Conservation (phyloP, 2,797 vertebrate genomes). For the Anguilla megastoma region DNA sequence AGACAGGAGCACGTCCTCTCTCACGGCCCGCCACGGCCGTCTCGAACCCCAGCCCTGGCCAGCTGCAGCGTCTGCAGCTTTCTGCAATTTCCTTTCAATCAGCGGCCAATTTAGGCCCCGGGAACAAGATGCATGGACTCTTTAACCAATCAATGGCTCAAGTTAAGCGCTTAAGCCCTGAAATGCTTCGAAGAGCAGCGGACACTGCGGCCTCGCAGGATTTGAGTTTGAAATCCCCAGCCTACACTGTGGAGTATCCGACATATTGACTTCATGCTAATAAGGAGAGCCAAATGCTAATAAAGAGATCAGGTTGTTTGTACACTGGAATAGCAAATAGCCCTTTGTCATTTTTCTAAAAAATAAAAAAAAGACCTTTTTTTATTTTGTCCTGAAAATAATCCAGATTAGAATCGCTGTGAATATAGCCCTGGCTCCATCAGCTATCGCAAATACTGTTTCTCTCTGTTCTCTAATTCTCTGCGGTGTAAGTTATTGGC, state of each 20-base stretch:
- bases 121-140: background rate
- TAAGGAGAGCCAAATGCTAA: background rate
- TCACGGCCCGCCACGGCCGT: no score
- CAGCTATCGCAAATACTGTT: background rate
- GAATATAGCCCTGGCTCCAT: background rate
- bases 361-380: no score
- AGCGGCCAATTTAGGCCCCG: background rate
- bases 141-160: background rate
- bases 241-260: background rate
- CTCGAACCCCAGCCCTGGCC: background rate
- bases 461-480: background rate
- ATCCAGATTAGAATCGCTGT: background rate
- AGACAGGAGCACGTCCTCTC: background rate
- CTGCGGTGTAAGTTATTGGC: background rate
- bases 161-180: background rate
- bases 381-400: no score
- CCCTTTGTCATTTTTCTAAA: background rate
- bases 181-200: background rate
- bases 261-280: background rate
- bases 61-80: background rate
- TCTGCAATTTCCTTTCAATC: background rate
- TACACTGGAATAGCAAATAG: background rate
- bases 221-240: background rate
- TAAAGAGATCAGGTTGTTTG: background rate
- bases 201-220: background rate